These are phyloP conservation scores for Sakesphorus luctuosus DNA, from an alignment of 2,113 vertebrate genomes.

Conservation along the genomic window DNA sequence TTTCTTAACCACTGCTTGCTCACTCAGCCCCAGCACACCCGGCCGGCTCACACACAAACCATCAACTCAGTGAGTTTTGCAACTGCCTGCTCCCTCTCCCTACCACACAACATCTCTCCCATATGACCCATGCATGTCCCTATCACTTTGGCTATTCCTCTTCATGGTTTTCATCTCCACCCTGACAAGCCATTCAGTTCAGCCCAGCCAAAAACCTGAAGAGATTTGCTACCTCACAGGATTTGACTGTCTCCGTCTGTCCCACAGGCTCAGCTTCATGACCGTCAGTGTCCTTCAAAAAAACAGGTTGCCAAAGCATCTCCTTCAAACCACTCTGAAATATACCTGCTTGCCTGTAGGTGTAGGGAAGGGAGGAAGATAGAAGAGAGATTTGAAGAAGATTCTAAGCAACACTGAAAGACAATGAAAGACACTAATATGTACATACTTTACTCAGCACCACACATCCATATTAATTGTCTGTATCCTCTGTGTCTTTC, in stretches of 20 bases:
- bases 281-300: neutral
- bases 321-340: neutral
- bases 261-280: fast-evolving
- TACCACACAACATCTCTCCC: neutral
- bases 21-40: neutral
- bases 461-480: neutral
- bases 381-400: neutral
- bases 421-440: neutral
- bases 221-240: fast-evolving
- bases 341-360: neutral
- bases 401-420: neutral
- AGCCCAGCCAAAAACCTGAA: neutral
- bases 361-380: neutral
- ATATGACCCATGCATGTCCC: fast-evolving
- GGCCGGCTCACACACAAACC: neutral
- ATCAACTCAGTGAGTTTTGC: neutral
- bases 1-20: neutral
- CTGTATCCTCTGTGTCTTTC: neutral
- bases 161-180: fast-evolving
- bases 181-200: neutral
- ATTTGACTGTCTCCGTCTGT: neutral
- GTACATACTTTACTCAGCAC: neutral
- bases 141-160: neutral
- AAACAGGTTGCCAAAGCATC: neutral
- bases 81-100: neutral